Percentiles rank a stretch among this genome's conserved stretches.
phyloP scores from a whole-genome alignment of 2,113 vertebrate genomes.

The Cyprinodon tularosa region DNA sequence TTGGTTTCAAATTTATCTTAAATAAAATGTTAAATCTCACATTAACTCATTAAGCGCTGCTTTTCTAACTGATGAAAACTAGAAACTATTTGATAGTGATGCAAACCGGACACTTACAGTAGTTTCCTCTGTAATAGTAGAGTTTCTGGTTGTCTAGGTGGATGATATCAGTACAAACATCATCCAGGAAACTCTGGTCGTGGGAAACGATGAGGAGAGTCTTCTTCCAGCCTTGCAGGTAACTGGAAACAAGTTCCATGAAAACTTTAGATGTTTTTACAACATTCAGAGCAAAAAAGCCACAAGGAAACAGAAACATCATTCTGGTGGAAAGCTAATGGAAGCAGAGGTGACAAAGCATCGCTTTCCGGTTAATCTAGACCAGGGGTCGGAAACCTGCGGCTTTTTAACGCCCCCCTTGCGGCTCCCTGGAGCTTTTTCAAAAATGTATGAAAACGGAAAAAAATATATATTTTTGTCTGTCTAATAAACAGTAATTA shows the following conservation, averaged over 20 bases:
- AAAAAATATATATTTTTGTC: no score
- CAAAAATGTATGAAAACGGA: no score
- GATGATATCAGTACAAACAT: constrained; percentile 92
- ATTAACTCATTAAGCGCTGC: no score
- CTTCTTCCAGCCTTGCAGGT: constrained; percentile 93
- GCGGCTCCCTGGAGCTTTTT: no score
- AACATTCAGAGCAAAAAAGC: not conserved
- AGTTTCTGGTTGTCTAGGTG: constrained; percentile 90
- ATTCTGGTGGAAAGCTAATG: not conserved
- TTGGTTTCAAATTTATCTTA: not conserved
- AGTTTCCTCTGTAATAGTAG: constrained; percentile 92
- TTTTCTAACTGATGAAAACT: not conserved
- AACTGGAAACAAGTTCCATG: constrained; percentile 71
- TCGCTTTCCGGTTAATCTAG: not conserved
- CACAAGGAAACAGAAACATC: not conserved
- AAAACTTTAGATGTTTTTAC: not conserved
- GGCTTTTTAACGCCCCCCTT: no score
- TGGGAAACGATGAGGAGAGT: constrained; percentile 93
- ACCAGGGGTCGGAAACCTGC: no score
- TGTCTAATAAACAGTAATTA: no score
- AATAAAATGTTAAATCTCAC: not conserved
- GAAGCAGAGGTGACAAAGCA: not conserved
- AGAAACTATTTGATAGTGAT: not conserved
- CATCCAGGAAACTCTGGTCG: constrained; percentile 93
- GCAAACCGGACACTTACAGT: constrained; percentile 78